Evolutionary conservation across 2,797 vertebrate genomes (phyloP).

Genomic region (Cercopithecus hamlyni): DNA sequence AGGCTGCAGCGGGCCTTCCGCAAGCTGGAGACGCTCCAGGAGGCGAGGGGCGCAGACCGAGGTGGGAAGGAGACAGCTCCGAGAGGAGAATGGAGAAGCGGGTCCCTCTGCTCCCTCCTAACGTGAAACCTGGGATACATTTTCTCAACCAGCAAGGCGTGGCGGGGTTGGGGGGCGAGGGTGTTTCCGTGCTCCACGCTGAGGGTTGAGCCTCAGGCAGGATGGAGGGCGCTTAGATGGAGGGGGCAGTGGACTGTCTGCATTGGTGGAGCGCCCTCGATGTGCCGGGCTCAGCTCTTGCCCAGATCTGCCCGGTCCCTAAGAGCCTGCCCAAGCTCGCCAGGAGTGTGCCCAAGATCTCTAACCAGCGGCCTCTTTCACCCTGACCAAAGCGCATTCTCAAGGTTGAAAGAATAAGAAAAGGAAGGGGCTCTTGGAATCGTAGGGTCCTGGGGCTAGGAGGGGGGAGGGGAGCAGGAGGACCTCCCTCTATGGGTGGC

Average conservation of each 20-base stretch:
- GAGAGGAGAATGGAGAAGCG: not conserved
- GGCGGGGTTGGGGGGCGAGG: too few species aligned
- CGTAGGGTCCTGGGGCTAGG: not conserved
- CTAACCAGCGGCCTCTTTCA: not conserved
- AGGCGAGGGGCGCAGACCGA: constrained; percentile 37
- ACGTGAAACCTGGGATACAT: not conserved
- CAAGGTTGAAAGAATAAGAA: constrained; percentile 17
- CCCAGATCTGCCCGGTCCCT: not conserved
- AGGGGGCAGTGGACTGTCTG: not conserved
- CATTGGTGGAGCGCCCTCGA: not conserved
- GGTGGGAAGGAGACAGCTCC: not conserved
- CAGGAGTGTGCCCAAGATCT: not conserved
- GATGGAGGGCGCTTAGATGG: not conserved
- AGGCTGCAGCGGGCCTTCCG: constrained; percentile 52
- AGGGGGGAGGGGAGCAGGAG: not conserved
- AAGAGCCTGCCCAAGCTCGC: not conserved
- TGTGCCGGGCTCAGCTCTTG: not conserved
- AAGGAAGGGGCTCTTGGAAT: not conserved
- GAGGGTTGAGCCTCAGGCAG: not conserved
- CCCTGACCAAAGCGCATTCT: not conserved
- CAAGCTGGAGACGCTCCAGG: constrained; percentile 70
- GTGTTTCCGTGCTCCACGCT: not conserved
- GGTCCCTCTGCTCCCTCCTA: not conserved
- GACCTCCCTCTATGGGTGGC: not conserved
- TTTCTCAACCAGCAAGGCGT: not conserved